These are phyloP conservation scores for Psittacula cyanocephala DNA, from an alignment of 2,113 vertebrate species.

Conservation along the genomic window DNA sequence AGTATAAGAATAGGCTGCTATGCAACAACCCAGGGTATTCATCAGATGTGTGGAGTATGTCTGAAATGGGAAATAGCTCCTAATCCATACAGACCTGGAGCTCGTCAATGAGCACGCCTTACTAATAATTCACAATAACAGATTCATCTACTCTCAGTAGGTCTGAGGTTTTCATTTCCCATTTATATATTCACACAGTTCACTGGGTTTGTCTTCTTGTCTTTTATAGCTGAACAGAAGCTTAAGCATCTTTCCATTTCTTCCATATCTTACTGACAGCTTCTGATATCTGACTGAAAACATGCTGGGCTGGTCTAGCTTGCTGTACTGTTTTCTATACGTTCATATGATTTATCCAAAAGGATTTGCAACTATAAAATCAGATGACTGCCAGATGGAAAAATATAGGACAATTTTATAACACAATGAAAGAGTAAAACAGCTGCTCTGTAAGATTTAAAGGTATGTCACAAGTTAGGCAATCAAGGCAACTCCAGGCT, in stretches of 20 bases:
- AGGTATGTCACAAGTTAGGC: not conserved
- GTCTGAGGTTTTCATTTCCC: not conserved
- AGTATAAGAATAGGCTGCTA: not conserved
- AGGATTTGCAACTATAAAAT: not conserved
- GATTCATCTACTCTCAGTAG: not conserved
- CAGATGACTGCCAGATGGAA: not conserved
- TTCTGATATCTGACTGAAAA: constrained; percentile 1
- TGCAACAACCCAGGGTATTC: not conserved
- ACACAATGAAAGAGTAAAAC: not conserved
- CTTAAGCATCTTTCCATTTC: not conserved
- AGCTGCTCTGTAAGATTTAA: not conserved
- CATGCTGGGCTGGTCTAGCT: not conserved
- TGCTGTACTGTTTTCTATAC: not conserved
- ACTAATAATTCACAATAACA: not conserved
- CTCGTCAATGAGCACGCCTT: not conserved
- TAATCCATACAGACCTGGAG: not conserved
- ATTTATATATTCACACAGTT: not conserved
- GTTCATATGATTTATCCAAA: not conserved
- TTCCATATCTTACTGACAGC: not conserved
- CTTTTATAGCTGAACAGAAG: not conserved
- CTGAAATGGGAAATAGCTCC: not conserved
- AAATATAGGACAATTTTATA: not conserved
- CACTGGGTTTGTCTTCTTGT: not conserved
- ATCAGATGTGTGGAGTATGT: not conserved
- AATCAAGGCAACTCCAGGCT: not conserved